Percentiles rank a stretch among this genome's conserved stretches.
Evolutionary conservation across 2,888 invertebrate species (phyloP).

Genomic region (Galeruca laticollis): DNA sequence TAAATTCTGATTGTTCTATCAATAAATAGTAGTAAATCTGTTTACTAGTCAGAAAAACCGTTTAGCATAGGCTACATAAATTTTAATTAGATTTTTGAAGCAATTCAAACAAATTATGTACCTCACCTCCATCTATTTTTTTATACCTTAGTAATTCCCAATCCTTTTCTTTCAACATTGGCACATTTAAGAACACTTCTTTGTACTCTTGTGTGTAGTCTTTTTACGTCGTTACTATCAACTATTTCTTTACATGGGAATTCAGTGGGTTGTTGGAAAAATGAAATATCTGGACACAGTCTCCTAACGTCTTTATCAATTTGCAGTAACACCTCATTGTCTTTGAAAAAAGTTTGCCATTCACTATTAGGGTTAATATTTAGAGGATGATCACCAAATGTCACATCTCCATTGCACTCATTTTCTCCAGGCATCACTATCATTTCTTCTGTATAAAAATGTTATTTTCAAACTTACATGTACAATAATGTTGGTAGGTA

Average conservation of each 20-base stretch:
- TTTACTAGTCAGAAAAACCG: too few species aligned
- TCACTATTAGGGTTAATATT: slow-evolving; percentile 95
- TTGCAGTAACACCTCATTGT: slow-evolving; percentile 96
- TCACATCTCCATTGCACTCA: slow-evolving; percentile 73
- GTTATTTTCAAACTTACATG: not conserved
- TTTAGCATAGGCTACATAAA: too few species aligned
- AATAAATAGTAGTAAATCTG: too few species aligned
- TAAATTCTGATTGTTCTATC: too few species aligned
- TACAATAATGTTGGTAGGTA: not conserved
- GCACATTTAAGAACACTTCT: slow-evolving; percentile 88
- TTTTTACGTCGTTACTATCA: slow-evolving; percentile 83
- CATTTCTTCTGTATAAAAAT: slow-evolving; percentile 78
- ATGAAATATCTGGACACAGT: slow-evolving; percentile 95
- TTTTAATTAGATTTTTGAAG: not conserved
- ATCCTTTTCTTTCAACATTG: slow-evolving; percentile 87
- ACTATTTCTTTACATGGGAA: slow-evolving; percentile 88
- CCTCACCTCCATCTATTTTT: slow-evolving; percentile 19
- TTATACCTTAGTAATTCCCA: slow-evolving; percentile 88
- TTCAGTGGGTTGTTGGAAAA: slow-evolving; percentile 95
- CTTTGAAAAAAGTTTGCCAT: slow-evolving; percentile 96
- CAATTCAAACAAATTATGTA: not conserved
- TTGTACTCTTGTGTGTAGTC: slow-evolving; percentile 90
- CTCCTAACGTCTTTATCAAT: slow-evolving; percentile 97
- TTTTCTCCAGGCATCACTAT: slow-evolving; percentile 83
- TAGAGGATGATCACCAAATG: slow-evolving; percentile 86